Evolutionary conservation across 64 coral and sea anemone species (phyloP), one percentile per base, ranked within the genome.

Genomic region (Catalaphyllia jardinei): DNA sequence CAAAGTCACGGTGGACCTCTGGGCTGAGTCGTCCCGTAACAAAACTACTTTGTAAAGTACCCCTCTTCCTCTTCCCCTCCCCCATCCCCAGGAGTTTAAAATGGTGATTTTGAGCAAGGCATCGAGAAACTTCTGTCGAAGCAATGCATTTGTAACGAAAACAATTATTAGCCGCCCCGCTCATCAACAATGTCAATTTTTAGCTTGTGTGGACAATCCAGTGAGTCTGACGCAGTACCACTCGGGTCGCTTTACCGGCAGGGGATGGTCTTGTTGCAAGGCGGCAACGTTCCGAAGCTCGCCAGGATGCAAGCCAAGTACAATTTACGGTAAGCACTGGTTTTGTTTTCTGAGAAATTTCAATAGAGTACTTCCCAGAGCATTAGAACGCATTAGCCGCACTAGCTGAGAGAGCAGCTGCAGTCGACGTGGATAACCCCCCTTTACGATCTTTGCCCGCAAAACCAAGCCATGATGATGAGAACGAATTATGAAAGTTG

Each of bases 271-370:
- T 14, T 96, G 95, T 51, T 96, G 95, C 62, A 90, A 88, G 67
- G 87, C 87, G 35, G 76, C 80, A 0, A 91, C 60, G 39, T 88
- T 87, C 46, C 74, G 87, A 29, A 19, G 63, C 62, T 82, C 67
- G 72, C 71, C 82, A 35, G 95, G 95, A 82, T 96, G 95, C 72
- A 96, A 72, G n/a, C 88, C 95, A 55, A 93, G 80, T 22, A 96
- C 91, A 63, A 93, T 96, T 38, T 62, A 74, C 35, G 95, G 95
- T 91, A 87, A 64, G 49, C 76, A 35, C 52, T 27, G 10, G 12
- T 27, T 11, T 69, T 11, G 11, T n/a, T 27, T 10, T 27, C 22
- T 4, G 0, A 67, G 64, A 9, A 24, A n/a, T 2, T 10, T 65
- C 3, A n/a, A n/a, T 1, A 11, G 22, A 0, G 22, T 27, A 20